Percentiles rank a stretch among this genome's conserved stretches.
phyloP scores from a whole-genome alignment of 2,113 vertebrate species.

The Castor canadensis region DNA sequence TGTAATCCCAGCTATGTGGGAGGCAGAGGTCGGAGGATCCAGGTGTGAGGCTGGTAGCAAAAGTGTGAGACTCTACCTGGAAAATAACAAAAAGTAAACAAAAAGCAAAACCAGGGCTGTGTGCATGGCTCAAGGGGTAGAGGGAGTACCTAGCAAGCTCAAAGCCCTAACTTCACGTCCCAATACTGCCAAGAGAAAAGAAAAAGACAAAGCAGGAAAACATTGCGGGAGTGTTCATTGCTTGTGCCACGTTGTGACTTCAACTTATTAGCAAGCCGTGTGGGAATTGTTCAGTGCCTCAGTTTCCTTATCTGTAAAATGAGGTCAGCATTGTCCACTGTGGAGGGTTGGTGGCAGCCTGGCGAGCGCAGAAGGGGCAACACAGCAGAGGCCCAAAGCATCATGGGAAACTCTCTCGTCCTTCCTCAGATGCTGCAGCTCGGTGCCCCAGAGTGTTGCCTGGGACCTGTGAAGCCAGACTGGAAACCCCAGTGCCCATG shows the following conservation, averaged over 20 bases:
- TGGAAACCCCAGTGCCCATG: neutral
- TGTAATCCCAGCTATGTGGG: too few relatives aligned
- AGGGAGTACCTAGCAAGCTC: too few relatives aligned
- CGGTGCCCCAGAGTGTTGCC: neutral
- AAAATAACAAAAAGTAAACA: too few relatives aligned
- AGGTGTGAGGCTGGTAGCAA: too few relatives aligned
- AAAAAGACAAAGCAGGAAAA: too few relatives aligned
- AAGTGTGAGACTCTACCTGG: too few relatives aligned
- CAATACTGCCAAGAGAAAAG: too few relatives aligned
- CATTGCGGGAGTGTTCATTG: neutral
- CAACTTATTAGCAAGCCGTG: neutral
- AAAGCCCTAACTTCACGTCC: too few relatives aligned
- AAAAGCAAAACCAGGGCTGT: too few relatives aligned
- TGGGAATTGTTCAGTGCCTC: neutral
- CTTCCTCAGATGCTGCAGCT: fast-evolving
- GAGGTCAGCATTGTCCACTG: neutral
- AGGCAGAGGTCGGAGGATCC: too few relatives aligned
- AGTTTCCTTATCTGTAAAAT: neutral
- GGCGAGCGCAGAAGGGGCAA: fast-evolving
- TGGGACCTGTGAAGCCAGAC: neutral
- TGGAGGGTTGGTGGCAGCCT: fast-evolving
- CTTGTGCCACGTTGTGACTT: neutral
- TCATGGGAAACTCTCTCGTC: fast-evolving
- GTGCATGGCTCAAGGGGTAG: too few relatives aligned
- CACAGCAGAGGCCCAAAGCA: neutral